Evolutionary conservation across 2,113 vertebrate genomes (phyloP).

Genomic region (Paraplagusia blochii): DNA sequence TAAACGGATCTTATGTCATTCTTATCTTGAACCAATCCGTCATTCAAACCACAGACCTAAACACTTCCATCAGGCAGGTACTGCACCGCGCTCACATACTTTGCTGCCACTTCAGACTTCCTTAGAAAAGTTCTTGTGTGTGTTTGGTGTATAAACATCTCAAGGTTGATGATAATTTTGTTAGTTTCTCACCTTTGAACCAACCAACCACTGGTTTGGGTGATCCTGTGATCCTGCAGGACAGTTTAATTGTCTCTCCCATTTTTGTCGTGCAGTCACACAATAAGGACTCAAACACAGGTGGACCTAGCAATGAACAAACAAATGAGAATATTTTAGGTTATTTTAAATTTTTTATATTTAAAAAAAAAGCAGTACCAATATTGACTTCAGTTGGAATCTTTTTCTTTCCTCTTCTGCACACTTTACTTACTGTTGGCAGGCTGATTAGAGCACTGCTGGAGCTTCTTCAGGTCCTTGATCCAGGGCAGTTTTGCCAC

Average conservation of each 20-base stretch:
- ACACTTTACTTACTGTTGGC: constrained; percentile 80
- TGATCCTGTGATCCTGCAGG: constrained; percentile 85
- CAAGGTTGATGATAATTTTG: background rate
- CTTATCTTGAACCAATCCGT: no score
- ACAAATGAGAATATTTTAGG: constrained; percentile 4
- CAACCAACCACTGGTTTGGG: constrained; percentile 86
- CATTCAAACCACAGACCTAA: no score
- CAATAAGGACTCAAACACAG: constrained; percentile 83
- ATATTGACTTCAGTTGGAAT: background rate
- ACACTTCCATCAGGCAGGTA: no score
- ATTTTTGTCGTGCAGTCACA: constrained; percentile 83
- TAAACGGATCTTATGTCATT: no score
- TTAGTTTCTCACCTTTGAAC: constrained; percentile 86
- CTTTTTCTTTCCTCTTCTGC: background rate
- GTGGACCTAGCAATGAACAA: constrained; percentile 74
- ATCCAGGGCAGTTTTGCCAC: constrained; percentile 91
- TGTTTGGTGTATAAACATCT: no score
- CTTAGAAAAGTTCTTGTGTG: no score
- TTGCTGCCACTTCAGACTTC: no score
- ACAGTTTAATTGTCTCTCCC: constrained; percentile 90
- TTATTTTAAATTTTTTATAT: no score
- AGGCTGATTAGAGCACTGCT: constrained; percentile 80
- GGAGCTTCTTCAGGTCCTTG: constrained; percentile 88
- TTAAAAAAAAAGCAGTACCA: background rate
- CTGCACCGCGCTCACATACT: no score